Base-by-base conservation (phyloP, 2,888 invertebrate genomes). In the Osmoderma eremita region DNA sequence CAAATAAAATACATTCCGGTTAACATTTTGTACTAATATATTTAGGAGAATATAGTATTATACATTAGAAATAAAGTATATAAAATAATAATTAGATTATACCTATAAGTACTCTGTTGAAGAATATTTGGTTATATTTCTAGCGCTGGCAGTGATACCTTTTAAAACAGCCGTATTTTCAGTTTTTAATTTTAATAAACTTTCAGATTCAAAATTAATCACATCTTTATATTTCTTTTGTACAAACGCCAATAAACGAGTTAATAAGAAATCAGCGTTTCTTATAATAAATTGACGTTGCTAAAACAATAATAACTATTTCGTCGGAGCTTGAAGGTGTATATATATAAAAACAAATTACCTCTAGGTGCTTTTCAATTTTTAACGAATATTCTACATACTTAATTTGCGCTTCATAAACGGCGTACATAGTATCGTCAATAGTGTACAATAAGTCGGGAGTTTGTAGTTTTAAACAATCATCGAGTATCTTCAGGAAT, bases 401-500 rank as follows among this genome's bases (percentile, higher is more conserved):
- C 76, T 86, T 86, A 62, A 94, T 84, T 79, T 95, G 91, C 22
- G 90, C 87, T 70, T 88, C 88, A 79, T 94, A 90, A 63, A 94
- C 89, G 62, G 89, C 88, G 74, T 87, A 85, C 51, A 94, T 85
- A 58, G 90, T 89, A 68, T 90, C 89, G 73, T 91, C 91, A 53
- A 94, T 87, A 0, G 90, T 86, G 71, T 88, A 85, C 80, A 92
- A 87, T 78, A 91, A 86, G 79, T 93, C 93, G 20, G 89, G 88
- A 0, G 90, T 91, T 70, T 90, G 88, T 69, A 95, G 84, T 75
- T 89, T 88, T 72, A 94, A 81, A 72, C 94, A 90, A 77, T 94
- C 91, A 73, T 91, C 90, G 70, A 93, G 85, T 68, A 94, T 84
- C 20, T 88, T 87, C 48, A 93, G 83, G 75, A 90, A 91, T 3